These are phyloP conservation scores for Pardalotus punctatus DNA, from an alignment of 2,113 vertebrate species.

Conservation along the genomic window DNA sequence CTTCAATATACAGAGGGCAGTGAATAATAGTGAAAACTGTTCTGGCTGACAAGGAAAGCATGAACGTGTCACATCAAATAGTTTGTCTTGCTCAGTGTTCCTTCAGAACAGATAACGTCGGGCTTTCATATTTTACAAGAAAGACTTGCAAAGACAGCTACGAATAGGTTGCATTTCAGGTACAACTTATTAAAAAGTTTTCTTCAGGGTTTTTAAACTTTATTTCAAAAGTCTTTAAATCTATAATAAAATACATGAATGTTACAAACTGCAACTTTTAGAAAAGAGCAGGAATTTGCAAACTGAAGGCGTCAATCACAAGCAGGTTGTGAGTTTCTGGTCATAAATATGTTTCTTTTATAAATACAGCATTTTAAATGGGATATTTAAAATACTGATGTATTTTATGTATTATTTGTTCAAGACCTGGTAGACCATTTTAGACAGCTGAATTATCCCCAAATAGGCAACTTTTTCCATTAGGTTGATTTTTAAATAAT, in stretches of 20 bases:
- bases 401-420: neutral
- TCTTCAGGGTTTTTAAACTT: neutral
- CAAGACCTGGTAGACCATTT: neutral
- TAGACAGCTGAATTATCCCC: neutral
- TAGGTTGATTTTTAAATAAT: neutral
- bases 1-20: constrained; percentile 42
- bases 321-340: neutral
- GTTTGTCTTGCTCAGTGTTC: constrained; percentile 26
- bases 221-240: neutral
- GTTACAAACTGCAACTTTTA: neutral
- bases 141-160: neutral
- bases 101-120: constrained; percentile 17
- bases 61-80: constrained; percentile 54
- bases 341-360: neutral
- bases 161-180: neutral
- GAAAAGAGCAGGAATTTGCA: neutral
- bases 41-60: constrained; percentile 60
- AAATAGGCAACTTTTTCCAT: neutral
- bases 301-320: neutral
- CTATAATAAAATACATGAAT: neutral
- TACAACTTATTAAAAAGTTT: neutral
- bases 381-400: neutral
- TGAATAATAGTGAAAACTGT: constrained; percentile 57
- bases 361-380: neutral
- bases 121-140: constrained; percentile 6